These are phyloP conservation scores for Hydroisotoma schaefferi DNA, from an alignment of 2,888 invertebrate genomes.

Conservation along the genomic window DNA sequence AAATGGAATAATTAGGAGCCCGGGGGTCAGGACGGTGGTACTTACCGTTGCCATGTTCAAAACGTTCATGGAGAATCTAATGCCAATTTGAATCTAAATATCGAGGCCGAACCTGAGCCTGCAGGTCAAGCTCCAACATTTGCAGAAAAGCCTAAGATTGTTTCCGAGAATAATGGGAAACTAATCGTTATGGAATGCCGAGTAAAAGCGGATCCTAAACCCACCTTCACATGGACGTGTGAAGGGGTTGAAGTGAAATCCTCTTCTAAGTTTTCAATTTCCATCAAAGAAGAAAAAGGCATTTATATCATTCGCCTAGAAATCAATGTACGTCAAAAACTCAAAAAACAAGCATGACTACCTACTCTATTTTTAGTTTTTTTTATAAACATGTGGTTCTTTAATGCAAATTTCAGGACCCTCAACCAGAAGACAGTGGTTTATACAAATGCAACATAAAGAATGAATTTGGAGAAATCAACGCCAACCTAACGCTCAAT, in stretches of 20 bases:
- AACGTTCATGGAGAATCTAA: slow-evolving; percentile 94
- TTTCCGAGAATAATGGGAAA: slow-evolving; percentile 77
- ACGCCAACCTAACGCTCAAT: slow-evolving; percentile 94
- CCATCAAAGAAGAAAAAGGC: slow-evolving; percentile 64
- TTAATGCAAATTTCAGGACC: slow-evolving; percentile 67
- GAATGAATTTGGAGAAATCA: slow-evolving; percentile 91
- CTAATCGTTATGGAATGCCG: slow-evolving; percentile 83
- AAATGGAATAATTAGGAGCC: slow-evolving; percentile 64
- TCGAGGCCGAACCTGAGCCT: slow-evolving; percentile 96
- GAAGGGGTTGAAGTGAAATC: slow-evolving; percentile 75
- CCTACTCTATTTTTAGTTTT: too few species aligned
- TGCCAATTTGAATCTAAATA: slow-evolving; percentile 80
- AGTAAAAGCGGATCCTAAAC: slow-evolving; percentile 76
- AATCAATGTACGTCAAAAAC: slow-evolving; percentile 58
- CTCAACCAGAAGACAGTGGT: slow-evolving; percentile 92
- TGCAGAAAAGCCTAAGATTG: slow-evolving; percentile 81
- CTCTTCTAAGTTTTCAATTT: slow-evolving; percentile 74
- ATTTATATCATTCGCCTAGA: slow-evolving; percentile 83
- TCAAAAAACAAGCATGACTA: too few species aligned
- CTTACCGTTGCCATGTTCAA: slow-evolving; percentile 97
- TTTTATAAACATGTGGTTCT: too few species aligned
- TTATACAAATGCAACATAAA: slow-evolving; percentile 97
- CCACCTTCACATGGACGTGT: slow-evolving; percentile 76
- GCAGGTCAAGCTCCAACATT: slow-evolving; percentile 92
- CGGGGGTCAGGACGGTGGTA: slow-evolving; percentile 90